Evolutionary conservation across 2,888 invertebrate species (phyloP).

Genomic region (Torymus texanus): DNA sequence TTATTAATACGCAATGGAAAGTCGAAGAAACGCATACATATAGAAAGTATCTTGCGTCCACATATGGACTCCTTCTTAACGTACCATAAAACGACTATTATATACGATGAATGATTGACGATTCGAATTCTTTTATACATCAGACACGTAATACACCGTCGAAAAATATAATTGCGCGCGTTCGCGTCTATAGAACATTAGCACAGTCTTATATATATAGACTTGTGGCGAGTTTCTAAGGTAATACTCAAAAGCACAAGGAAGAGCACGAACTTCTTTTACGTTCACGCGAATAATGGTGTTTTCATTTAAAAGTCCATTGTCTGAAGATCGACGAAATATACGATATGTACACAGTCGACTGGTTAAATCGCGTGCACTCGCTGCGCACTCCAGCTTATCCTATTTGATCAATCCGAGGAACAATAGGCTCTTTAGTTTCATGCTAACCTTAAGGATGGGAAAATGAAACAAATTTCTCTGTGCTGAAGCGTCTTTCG

Average conservation of each 20-base stretch:
- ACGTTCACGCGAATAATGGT: not conserved
- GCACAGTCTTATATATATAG: no score
- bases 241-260: no score
- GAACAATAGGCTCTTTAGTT: conserved; percentile 39
- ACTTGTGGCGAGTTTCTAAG: no score
- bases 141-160: no score
- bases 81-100: conserved; percentile 20
- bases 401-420: conserved; percentile 30
- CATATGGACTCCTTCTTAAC: not conserved
- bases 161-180: no score
- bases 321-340: conserved; percentile 20
- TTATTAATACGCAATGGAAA: conserved; percentile 10
- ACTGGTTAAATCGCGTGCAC: no score
- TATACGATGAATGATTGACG: not conserved
- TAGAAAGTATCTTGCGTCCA: conserved; percentile 16
- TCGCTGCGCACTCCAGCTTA: not conserved
- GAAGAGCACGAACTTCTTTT: not conserved
- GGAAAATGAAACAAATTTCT: conserved; percentile 30
- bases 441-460: not conserved
- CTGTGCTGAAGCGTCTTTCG: not conserved
- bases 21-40: conserved; percentile 1
- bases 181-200: no score
- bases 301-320: conserved; percentile 2
- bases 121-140: no score
- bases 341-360: not conserved